These are phyloP conservation scores for Eutolmus rufibarbis DNA, from an alignment of 2,888 invertebrate genomes.

Conservation along the genomic window DNA sequence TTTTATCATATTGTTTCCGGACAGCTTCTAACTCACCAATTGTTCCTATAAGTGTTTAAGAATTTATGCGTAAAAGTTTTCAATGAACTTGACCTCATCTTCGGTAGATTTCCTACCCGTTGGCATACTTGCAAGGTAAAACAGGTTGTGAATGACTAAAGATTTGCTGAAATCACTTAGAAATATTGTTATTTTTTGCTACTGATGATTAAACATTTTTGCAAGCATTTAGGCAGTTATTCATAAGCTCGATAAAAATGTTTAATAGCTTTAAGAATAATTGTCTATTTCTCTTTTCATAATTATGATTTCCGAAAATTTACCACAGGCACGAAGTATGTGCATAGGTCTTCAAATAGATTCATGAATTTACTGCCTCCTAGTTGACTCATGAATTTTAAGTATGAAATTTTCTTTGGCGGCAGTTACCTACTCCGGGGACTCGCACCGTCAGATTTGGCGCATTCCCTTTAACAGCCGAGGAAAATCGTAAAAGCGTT, in stretches of 20 bases:
- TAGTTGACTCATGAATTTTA: constrained; percentile 28
- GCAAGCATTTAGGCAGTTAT: background rate
- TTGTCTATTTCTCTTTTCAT: background rate
- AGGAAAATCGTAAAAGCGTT: constrained; percentile 13
- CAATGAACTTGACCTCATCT: constrained; percentile 17
- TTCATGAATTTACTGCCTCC: background rate
- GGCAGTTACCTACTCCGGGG: background rate
- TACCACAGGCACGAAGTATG: background rate
- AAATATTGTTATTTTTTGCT: background rate
- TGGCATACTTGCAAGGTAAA: background rate
- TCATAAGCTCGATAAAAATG: background rate
- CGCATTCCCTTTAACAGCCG: background rate
- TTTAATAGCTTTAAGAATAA: background rate
- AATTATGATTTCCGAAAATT: background rate
- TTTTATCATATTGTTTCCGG: background rate
- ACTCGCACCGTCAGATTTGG: background rate
- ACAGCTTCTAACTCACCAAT: background rate
- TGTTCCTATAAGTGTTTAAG: background rate
- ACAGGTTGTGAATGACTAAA: constrained; percentile 18
- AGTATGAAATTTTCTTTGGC: background rate
- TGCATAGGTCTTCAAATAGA: background rate
- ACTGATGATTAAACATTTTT: background rate
- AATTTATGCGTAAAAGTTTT: constrained; percentile 8
- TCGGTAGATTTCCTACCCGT: background rate
- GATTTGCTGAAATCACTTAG: background rate